Evolutionary conservation across 2,888 invertebrate species (phyloP).

Genomic region (Drosophila demipolita): DNA sequence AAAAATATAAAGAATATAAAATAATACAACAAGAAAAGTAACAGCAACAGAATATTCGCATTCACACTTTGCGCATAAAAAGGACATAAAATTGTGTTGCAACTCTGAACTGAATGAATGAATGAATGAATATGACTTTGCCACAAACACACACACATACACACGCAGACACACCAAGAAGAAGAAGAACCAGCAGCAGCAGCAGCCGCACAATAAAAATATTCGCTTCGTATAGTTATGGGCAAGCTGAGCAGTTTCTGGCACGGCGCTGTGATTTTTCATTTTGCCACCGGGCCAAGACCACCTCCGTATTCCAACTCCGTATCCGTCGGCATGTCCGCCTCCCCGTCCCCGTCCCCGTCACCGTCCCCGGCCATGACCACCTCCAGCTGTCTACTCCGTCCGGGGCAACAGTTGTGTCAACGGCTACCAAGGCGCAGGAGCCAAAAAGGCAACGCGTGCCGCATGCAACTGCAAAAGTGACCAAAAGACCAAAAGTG

Average conservation of each 20-base stretch:
- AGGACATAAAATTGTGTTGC: conserved; percentile 75
- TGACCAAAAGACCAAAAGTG: conserved; percentile 26
- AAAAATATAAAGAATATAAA: conserved; percentile 29
- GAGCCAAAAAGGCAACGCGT: conserved; percentile 59
- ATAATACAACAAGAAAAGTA: conserved; percentile 30
- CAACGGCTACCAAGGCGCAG: conserved; percentile 47
- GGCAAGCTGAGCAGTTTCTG: conserved; percentile 57
- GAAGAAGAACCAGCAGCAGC: conserved; percentile 10
- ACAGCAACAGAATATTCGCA: conserved; percentile 41
- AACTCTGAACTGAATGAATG: conserved; percentile 70
- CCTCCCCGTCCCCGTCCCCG: neutral
- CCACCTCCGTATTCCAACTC: conserved; percentile 13
- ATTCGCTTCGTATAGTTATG: conserved; percentile 52
- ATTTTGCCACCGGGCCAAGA: conserved; percentile 57
- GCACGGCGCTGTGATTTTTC: conserved; percentile 78
- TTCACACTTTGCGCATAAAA: conserved; percentile 69
- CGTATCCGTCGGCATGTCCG: conserved; percentile 12
- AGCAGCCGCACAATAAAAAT: conserved; percentile 69
- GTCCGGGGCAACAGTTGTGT: conserved; percentile 70
- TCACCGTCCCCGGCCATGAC: conserved; percentile 16
- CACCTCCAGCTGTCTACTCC: conserved; percentile 28
- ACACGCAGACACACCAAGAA: conserved; percentile 17
- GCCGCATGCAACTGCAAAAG: conserved; percentile 70
- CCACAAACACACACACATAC: conserved; percentile 39
- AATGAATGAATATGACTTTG: conserved; percentile 68